A percentile compares a stretch with the other conserved stretches of the same genome.
These are phyloP conservation scores for Scomber japonicus DNA, from an alignment of 2,113 vertebrate genomes.

Conservation along the genomic window DNA sequence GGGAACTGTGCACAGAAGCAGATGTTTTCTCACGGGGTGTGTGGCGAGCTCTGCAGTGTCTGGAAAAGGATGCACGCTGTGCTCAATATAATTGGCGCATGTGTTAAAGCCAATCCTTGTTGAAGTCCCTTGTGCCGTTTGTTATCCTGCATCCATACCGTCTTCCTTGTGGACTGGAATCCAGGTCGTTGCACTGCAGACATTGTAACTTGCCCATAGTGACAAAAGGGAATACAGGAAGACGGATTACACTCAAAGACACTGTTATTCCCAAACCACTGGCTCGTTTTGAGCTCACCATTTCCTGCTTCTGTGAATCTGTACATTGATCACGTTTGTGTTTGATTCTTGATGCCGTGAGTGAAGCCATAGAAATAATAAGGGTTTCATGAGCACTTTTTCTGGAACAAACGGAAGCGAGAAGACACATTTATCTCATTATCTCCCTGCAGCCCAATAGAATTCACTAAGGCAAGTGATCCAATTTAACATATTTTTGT, in stretches of 20 bases:
- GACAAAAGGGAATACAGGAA: conserved; percentile 38
- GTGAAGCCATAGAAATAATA: background rate
- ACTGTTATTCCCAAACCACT: conserved; percentile 21
- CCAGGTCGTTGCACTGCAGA: conserved; percentile 62
- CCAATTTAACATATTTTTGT: too few relatives aligned
- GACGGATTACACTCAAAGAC: conserved; percentile 38
- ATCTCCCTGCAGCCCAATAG: background rate
- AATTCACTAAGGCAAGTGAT: background rate
- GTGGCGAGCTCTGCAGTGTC: conserved; percentile 64
- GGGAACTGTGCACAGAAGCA: conserved; percentile 68
- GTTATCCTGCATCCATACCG: conserved; percentile 63
- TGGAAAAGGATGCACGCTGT: conserved; percentile 69
- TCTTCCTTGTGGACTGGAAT: conserved; percentile 60
- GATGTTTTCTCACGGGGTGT: conserved; percentile 79
- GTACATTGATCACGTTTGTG: conserved; percentile 8
- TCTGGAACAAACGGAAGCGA: background rate
- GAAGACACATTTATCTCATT: background rate
- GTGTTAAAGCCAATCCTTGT: conserved; percentile 68
- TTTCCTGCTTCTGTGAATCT: background rate
- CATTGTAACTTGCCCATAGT: conserved; percentile 32
- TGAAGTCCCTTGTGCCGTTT: conserved; percentile 62
- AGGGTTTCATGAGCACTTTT: conserved; percentile 2
- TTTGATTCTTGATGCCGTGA: conserved; percentile 5
- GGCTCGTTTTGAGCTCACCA: conserved; percentile 9
- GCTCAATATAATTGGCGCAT: conserved; percentile 78